These are phyloP conservation scores for Cathartes aura DNA, from an alignment of 2,113 vertebrate genomes.

Conservation along the genomic window DNA sequence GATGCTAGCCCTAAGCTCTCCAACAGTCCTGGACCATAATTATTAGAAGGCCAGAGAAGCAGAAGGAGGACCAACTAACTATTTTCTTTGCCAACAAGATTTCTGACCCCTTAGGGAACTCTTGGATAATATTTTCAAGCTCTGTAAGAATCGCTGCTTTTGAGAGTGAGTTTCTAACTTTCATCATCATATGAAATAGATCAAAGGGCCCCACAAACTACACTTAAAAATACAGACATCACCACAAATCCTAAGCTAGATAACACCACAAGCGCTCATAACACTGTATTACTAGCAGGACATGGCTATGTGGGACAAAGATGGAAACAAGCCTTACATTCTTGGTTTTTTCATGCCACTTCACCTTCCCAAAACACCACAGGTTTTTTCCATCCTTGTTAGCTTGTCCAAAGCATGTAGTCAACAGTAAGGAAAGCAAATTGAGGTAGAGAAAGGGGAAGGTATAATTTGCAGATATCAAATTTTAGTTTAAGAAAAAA, in stretches of 20 bases:
- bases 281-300: neutral
- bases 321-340: slow-evolving; percentile 46
- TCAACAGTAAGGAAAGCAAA: slow-evolving; percentile 1
- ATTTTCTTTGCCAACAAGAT: neutral
- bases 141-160: neutral
- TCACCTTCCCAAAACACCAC: slow-evolving; percentile 25
- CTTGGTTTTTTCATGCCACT: slow-evolving; percentile 7
- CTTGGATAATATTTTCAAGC: neutral
- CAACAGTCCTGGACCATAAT: neutral
- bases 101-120: neutral
- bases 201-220: neutral
- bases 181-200: neutral
- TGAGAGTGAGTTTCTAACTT: neutral
- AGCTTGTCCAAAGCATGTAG: slow-evolving; percentile 43
- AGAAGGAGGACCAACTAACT: neutral
- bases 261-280: neutral
- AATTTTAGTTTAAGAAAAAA: neutral
- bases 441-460: slow-evolving; percentile 33
- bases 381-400: slow-evolving; percentile 11
- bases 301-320: neutral
- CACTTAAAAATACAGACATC: neutral
- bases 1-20: neutral
- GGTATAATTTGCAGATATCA: neutral
- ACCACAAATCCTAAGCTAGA: slow-evolving; percentile 8
- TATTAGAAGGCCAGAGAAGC: neutral